Percentiles rank a stretch among this genome's conserved stretches.
These are phyloP conservation scores for Leptopterna dolabrata DNA, from an alignment of 2,888 invertebrate genomes.

Conservation along the genomic window DNA sequence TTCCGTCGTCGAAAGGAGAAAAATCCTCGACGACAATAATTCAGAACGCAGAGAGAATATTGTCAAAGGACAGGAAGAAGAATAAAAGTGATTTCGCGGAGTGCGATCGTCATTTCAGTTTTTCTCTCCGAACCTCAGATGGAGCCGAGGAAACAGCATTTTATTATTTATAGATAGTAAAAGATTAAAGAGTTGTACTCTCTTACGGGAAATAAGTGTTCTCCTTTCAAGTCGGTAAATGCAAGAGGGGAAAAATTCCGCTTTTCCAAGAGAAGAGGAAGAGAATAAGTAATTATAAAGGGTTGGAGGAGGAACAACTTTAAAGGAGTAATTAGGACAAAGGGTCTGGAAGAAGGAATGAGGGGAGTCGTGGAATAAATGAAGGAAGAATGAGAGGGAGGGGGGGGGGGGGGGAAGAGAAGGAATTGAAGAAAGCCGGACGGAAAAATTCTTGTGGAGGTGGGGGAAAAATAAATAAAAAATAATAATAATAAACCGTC, in stretches of 20 bases:
- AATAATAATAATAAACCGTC: constrained; percentile 28
- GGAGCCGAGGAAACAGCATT: background rate
- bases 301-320: constrained; percentile 25
- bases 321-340: constrained; percentile 50
- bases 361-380: constrained; percentile 5
- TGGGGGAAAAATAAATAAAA: background rate
- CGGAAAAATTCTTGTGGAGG: constrained; percentile 20
- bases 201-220: constrained; percentile 11
- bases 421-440: background rate
- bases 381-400: background rate
- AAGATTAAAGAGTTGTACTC: constrained; percentile 39
- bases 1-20: background rate
- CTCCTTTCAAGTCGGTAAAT: constrained; percentile 40
- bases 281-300: constrained; percentile 43
- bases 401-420: background rate
- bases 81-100: background rate
- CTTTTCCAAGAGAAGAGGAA: background rate
- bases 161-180: constrained; percentile 29
- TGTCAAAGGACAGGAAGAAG: background rate
- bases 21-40: background rate
- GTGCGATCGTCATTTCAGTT: background rate
- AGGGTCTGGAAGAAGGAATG: constrained; percentile 48
- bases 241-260: constrained; percentile 1
- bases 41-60: background rate
- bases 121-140: background rate